phyloP scores from a whole-genome alignment of 2,797 vertebrate species.

The Taenioides sp. region DNA sequence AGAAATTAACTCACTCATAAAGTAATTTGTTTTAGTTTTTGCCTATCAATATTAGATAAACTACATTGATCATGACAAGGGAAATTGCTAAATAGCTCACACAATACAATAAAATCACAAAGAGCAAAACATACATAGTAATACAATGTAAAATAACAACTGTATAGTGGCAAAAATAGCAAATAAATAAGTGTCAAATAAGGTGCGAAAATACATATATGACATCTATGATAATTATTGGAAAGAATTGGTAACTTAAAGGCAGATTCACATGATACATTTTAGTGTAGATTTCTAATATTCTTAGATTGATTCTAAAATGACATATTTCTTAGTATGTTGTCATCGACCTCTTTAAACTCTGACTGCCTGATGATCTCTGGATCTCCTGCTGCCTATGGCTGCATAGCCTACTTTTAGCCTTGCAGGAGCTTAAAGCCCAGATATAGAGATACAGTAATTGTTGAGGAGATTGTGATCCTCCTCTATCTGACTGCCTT shows the following conservation, averaged over 20 bases:
- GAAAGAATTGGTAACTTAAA: neutral
- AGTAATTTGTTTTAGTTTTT: neutral
- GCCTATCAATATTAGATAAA: neutral
- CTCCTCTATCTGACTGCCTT: slow-evolving; percentile 44
- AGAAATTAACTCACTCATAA: neutral
- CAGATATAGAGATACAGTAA: neutral
- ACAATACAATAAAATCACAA: no score
- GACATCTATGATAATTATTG: neutral
- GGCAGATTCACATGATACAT: neutral
- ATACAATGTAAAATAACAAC: no score
- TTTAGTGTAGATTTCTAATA: neutral
- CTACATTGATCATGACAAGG: no score
- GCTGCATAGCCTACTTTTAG: neutral
- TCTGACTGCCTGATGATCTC: neutral
- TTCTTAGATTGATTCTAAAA: neutral
- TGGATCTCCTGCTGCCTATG: neutral
- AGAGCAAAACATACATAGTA: no score
- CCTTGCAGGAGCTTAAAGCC: slow-evolving; percentile 7
- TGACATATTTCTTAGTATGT: neutral
- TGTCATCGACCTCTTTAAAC: neutral
- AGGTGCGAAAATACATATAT: no score
- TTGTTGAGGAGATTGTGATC: slow-evolving; percentile 11
- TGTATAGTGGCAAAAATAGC: no score
- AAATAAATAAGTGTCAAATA: no score
- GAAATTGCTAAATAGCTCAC: no score